A percentile compares a stretch with the other conserved stretches of the same genome.
Conservation (phyloP, 2,888 invertebrate genomes). For the Drosophila phalerata region DNA sequence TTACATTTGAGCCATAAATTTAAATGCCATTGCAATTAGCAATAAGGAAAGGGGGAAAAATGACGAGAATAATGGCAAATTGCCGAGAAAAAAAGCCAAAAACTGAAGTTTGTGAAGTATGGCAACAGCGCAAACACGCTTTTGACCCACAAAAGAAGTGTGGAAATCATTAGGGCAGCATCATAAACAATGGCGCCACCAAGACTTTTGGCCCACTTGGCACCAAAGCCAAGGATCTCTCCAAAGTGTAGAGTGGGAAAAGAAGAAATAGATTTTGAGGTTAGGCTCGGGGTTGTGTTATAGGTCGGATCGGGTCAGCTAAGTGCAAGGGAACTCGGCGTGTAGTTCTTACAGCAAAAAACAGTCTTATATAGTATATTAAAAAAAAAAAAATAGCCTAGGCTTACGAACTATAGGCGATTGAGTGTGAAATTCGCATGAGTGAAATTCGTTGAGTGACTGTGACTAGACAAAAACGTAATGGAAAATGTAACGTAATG, state of each 20-base stretch:
- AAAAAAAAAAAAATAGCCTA: conserved; percentile 8
- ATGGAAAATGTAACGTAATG: conserved; percentile 7
- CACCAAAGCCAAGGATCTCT: conserved; percentile 14
- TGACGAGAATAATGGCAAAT: conserved; percentile 22
- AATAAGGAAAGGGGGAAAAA: not conserved
- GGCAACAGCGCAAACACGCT: conserved; percentile 36
- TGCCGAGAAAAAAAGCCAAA: conserved; percentile 9
- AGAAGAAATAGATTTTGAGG: not conserved
- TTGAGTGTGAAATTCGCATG: conserved; percentile 15
- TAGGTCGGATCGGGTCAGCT: conserved; percentile 10
- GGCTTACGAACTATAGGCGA: conserved; percentile 9
- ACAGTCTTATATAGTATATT: conserved; percentile 6
- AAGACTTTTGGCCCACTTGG: conserved; percentile 38
- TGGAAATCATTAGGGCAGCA: conserved; percentile 9
- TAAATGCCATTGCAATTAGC: conserved; percentile 11
- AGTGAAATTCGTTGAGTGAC: conserved; percentile 3
- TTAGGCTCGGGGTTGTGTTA: not conserved
- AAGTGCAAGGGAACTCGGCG: conserved; percentile 14
- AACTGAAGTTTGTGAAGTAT: conserved; percentile 24
- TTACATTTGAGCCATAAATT: conserved; percentile 56
- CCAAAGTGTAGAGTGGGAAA: not conserved
- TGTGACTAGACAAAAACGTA: conserved; percentile 1
- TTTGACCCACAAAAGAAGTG: conserved; percentile 6
- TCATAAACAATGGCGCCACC: conserved; percentile 48
- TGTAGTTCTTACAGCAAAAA: conserved; percentile 17